phyloP scores from a whole-genome alignment of 2,888 invertebrate genomes.

The Scaptomyza polygonia region DNA sequence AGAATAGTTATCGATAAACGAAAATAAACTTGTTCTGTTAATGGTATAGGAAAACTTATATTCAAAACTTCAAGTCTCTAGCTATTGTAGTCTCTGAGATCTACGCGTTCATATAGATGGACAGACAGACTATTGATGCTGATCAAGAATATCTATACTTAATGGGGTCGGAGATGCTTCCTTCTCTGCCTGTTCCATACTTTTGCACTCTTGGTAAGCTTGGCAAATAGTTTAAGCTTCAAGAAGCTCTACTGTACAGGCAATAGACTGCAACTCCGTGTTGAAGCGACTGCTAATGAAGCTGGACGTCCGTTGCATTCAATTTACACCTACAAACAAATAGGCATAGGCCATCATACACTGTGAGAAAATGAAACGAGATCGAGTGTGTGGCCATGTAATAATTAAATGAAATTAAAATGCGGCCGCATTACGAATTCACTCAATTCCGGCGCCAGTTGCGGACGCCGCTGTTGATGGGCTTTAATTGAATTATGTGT shows the following conservation, averaged over 20 bases:
- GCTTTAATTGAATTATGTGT: constrained; percentile 57
- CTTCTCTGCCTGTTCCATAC: no score
- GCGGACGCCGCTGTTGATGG: constrained; percentile 23
- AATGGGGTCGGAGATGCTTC: no score
- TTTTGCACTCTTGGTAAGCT: no score
- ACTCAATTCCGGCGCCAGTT: constrained; percentile 22
- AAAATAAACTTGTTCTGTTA: no score
- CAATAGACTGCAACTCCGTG: constrained; percentile 11
- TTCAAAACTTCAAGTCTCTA: no score
- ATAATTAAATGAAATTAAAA: constrained; percentile 53
- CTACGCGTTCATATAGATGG: no score
- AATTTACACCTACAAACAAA: constrained; percentile 59
- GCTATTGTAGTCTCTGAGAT: no score
- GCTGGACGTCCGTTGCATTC: constrained; percentile 34
- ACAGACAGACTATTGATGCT: no score
- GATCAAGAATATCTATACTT: no score
- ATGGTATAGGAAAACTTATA: no score
- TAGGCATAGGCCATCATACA: no score
- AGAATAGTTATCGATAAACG: no score
- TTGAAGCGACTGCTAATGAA: constrained; percentile 59
- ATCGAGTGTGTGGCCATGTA: neutral
- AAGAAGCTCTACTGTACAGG: neutral
- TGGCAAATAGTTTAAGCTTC: neutral
- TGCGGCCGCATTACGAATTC: constrained; percentile 29
- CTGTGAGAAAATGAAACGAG: constrained; percentile 13